These are phyloP conservation scores for Volucella inflata DNA, from an alignment of 2,888 invertebrate species.

Conservation along the genomic window DNA sequence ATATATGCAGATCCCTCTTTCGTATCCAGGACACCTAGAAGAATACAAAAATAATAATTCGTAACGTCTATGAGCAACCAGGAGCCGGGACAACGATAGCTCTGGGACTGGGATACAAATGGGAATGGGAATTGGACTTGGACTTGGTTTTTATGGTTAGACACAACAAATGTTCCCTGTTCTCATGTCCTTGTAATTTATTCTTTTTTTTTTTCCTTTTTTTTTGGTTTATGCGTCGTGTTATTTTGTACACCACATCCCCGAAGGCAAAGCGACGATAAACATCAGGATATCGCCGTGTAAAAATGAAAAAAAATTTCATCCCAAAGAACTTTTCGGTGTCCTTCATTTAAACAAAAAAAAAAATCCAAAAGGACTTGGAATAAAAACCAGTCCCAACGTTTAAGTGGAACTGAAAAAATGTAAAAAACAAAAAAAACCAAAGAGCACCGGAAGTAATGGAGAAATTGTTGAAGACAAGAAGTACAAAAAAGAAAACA, in stretches of 20 bases:
- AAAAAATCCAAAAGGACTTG: constrained; percentile 20
- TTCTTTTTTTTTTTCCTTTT: constrained; percentile 23
- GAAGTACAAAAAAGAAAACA: constrained; percentile 7
- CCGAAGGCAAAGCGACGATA: constrained; percentile 55
- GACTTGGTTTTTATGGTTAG: not conserved
- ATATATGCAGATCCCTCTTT: constrained; percentile 93
- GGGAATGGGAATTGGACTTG: not conserved
- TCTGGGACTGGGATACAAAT: not conserved
- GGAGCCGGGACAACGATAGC: constrained; percentile 25
- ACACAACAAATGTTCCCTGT: constrained; percentile 49
- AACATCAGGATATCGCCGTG: constrained; percentile 41
- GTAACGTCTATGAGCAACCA: not conserved
- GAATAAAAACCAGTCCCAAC: constrained; percentile 65
- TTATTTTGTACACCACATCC: constrained; percentile 41
- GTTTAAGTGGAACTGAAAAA: constrained; percentile 75
- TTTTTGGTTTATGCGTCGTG: constrained; percentile 57
- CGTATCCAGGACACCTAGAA: constrained; percentile 93
- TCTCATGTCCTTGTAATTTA: too few species aligned
- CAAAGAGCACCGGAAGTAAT: constrained; percentile 72
- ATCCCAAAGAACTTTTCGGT: constrained; percentile 30
- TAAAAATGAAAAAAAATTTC: constrained; percentile 37
- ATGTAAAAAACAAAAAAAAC: constrained; percentile 68
- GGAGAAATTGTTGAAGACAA: not conserved
- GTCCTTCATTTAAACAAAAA: constrained; percentile 50
- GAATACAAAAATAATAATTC: constrained; percentile 60